phyloP scores from a whole-genome alignment of 2,113 vertebrate species.

The Platanista minor region DNA sequence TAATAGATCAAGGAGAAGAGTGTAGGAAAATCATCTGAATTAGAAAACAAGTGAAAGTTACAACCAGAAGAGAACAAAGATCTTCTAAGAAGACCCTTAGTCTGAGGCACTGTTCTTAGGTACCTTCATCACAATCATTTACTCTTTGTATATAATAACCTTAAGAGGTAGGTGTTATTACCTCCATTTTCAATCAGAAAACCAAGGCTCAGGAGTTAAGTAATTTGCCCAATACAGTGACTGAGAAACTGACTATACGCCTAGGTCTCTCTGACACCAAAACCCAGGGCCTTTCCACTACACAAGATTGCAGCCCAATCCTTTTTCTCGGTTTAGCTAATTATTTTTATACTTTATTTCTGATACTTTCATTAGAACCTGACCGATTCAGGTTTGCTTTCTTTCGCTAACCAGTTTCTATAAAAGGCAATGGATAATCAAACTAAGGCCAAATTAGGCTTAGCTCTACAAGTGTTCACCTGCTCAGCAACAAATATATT shows the following conservation, averaged over 20 bases:
- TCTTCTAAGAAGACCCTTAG: neutral
- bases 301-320: neutral
- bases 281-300: neutral
- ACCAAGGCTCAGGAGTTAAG: neutral
- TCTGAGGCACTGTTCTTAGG: neutral
- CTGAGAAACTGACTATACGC: neutral
- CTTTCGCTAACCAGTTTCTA: neutral
- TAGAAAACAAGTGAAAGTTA: neutral
- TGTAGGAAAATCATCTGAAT: neutral
- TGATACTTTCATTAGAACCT: neutral
- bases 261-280: neutral
- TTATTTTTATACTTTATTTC: constrained; percentile 14
- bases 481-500: neutral
- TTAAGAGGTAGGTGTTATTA: neutral
- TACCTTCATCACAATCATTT: neutral
- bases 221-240: neutral
- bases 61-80: neutral
- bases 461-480: neutral
- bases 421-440: constrained; percentile 13
- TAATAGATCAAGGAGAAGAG: neutral
- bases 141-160: neutral
- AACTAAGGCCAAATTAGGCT: neutral
- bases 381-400: constrained; percentile 1
- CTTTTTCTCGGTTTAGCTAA: neutral
- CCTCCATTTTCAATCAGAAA: constrained; percentile 29